These are phyloP conservation scores for Psittacula echo DNA, from an alignment of 2,797 vertebrate genomes.

Conservation along the genomic window DNA sequence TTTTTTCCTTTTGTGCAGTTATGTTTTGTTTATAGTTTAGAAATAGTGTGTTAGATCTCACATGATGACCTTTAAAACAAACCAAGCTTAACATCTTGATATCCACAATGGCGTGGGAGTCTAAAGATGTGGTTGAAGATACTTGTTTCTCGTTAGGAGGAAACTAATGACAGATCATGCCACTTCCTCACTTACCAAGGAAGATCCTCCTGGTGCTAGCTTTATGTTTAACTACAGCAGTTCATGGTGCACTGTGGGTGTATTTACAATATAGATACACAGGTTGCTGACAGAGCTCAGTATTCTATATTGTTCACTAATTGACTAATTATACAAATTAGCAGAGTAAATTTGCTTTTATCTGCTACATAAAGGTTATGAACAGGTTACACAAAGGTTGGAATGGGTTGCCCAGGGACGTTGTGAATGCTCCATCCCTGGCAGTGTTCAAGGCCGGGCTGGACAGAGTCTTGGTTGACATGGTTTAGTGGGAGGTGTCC, in stretches of 20 bases:
- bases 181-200: conserved; percentile 67
- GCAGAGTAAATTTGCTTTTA: neutral
- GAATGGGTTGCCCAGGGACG: too few species aligned
- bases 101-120: conserved; percentile 86
- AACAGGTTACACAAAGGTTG: neutral
- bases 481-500: too few species aligned
- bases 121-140: conserved; percentile 90
- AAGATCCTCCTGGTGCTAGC: conserved; percentile 29
- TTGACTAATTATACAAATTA: neutral
- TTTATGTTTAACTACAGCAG: conserved; percentile 1
- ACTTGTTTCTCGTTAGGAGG: conserved; percentile 86
- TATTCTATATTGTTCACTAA: neutral
- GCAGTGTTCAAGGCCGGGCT: too few species aligned
- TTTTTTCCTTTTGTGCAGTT: conserved; percentile 50
- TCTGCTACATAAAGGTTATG: neutral
- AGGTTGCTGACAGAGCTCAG: neutral
- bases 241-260: neutral
- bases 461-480: too few species aligned
- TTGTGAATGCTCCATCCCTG: too few species aligned
- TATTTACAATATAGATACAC: neutral
- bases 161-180: conserved; percentile 80
- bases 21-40: conserved; percentile 73
- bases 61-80: conserved; percentile 92
- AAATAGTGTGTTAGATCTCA: conserved; percentile 80
- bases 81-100: conserved; percentile 81